phyloP scores from a whole-genome alignment of 2,888 invertebrate genomes.

The Andricus curvator region DNA sequence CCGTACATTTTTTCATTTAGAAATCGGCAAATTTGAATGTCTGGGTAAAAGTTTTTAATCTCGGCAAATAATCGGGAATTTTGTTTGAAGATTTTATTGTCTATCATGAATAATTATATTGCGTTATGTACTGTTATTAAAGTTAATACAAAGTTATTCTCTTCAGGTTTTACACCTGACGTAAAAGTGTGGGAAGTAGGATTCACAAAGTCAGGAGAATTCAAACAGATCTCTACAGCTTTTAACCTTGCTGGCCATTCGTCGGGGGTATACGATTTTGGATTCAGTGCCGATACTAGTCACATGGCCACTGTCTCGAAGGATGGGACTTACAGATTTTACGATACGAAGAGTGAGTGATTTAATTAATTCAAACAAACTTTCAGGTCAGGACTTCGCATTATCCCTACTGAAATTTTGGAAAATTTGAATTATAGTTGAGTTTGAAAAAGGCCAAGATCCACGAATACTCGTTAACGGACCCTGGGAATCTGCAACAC shows the following conservation, averaged over 20 bases:
- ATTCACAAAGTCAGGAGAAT: constrained; percentile 87
- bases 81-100: too few relatives aligned
- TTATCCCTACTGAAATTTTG: background rate
- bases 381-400: background rate
- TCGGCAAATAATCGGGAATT: too few relatives aligned
- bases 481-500: constrained; percentile 79
- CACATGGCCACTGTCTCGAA: constrained; percentile 91
- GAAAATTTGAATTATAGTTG: constrained; percentile 80
- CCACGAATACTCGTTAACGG: constrained; percentile 86
- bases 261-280: constrained; percentile 89
- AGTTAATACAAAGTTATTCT: constrained; percentile 54
- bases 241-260: constrained; percentile 90
- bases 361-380: constrained; percentile 20
- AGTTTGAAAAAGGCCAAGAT: constrained; percentile 88
- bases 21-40: too few relatives aligned
- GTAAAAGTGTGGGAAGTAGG: constrained; percentile 90
- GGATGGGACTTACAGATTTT: constrained; percentile 92
- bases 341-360: constrained; percentile 88
- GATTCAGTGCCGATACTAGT: constrained; percentile 90
- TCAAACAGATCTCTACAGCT: constrained; percentile 86
- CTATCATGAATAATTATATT: too few relatives aligned
- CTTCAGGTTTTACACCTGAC: constrained; percentile 83
- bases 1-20: too few relatives aligned
- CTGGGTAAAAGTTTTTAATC: too few relatives aligned
- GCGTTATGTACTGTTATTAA: background rate